Conservation (phyloP, 2,113 vertebrate species). For the Paralichthys olivaceus region DNA sequence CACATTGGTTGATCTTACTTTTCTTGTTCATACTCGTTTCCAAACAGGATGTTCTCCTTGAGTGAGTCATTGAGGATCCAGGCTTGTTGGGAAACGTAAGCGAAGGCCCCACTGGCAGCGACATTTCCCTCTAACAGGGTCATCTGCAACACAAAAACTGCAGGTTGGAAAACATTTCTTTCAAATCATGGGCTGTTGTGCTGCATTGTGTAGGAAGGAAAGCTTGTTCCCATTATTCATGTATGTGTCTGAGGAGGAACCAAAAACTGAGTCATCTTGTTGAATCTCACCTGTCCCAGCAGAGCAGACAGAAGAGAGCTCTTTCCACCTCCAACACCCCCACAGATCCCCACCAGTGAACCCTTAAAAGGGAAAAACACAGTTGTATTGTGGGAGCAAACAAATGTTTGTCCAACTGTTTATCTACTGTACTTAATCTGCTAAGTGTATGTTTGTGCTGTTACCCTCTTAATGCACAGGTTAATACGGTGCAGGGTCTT, state of each 20-base stretch:
- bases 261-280: background rate
- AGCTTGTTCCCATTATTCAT: conserved; percentile 9
- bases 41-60: conserved; percentile 86
- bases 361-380: conserved; percentile 69
- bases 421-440: background rate
- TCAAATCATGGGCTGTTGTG: background rate
- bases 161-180: conserved; percentile 4
- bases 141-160: conserved; percentile 75
- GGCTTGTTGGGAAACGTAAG: conserved; percentile 85
- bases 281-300: conserved; percentile 83
- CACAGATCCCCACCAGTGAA: conserved; percentile 85
- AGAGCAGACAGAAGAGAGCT: conserved; percentile 87
- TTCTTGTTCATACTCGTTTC: conserved; percentile 75
- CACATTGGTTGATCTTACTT: conserved; percentile 72
- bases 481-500: conserved; percentile 82
- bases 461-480: conserved; percentile 81
- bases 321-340: conserved; percentile 86
- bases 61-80: conserved; percentile 87
- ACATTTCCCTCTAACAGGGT: conserved; percentile 83
- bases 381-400: background rate
- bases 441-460: background rate
- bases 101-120: conserved; percentile 79
- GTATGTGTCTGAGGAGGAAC: conserved; percentile 10
- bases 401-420: background rate
- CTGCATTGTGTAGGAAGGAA: background rate